Conservation (phyloP, 2,888 invertebrate genomes). For the Xestia rhomboidea region DNA sequence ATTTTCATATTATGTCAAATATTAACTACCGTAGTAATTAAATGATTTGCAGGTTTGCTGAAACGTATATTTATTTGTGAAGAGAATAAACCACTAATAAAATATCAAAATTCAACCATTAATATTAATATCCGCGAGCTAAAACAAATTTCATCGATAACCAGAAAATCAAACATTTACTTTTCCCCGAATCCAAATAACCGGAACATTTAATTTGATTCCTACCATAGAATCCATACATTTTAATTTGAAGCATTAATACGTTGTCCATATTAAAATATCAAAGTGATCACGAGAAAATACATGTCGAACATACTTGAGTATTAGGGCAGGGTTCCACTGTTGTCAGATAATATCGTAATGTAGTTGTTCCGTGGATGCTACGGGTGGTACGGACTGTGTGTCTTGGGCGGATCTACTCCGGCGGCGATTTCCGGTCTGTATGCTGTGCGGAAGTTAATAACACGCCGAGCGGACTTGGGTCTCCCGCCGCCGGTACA, state of each 20-base stretch:
- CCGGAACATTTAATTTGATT: constrained; percentile 49
- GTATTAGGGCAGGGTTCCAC: constrained; percentile 21
- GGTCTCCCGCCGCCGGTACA: constrained; percentile 41
- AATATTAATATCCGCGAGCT: constrained; percentile 44
- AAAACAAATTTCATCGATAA: constrained; percentile 51
- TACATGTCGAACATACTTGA: constrained; percentile 11
- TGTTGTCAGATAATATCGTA: constrained; percentile 16
- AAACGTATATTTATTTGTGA: neutral
- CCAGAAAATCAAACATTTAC: constrained; percentile 54
- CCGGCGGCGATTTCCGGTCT: constrained; percentile 82
- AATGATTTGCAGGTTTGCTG: neutral
- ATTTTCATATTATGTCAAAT: constrained; percentile 4
- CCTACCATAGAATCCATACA: constrained; percentile 32
- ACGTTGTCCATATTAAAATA: constrained; percentile 30
- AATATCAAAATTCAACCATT: constrained; percentile 46
- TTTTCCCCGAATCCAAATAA: constrained; percentile 47
- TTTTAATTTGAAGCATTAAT: constrained; percentile 49
- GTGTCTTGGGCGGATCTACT: constrained; percentile 71
- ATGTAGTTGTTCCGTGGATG: constrained; percentile 24
- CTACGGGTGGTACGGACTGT: constrained; percentile 51
- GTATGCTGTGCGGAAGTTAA: constrained; percentile 80
- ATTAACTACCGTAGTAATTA: constrained; percentile 6
- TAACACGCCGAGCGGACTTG: constrained; percentile 77
- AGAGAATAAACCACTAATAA: constrained; percentile 28
- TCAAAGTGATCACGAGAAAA: constrained; percentile 22